Percentiles rank a stretch among this genome's conserved stretches.
phyloP scores from a whole-genome alignment of 2,888 invertebrate genomes.

The Leptopilina syphax region DNA sequence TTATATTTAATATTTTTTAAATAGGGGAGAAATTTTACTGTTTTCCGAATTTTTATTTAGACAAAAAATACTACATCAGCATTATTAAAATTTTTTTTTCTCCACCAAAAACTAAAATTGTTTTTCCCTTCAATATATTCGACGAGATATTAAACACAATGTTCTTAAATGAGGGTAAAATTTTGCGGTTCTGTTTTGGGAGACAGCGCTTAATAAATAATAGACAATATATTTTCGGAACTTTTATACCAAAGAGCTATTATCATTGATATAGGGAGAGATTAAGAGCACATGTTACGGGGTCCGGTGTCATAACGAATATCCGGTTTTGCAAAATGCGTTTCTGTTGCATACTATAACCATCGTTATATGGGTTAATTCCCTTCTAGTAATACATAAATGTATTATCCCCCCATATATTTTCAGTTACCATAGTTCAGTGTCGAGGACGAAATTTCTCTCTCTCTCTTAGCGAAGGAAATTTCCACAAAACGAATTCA shows the following conservation, averaged over 20 bases:
- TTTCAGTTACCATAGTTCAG: constrained; percentile 33
- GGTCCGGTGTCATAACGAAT: constrained; percentile 60
- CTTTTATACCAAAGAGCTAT: constrained; percentile 47
- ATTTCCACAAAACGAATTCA: constrained; percentile 44
- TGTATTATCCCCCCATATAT: constrained; percentile 56
- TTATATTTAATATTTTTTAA: too few relatives aligned
- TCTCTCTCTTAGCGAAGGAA: constrained; percentile 28
- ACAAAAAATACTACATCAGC: too few relatives aligned
- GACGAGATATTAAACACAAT: too few relatives aligned
- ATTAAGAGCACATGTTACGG: constrained; percentile 74
- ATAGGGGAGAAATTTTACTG: too few relatives aligned
- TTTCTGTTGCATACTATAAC: constrained; percentile 51
- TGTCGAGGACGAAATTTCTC: not conserved
- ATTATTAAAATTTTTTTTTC: too few relatives aligned
- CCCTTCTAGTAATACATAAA: constrained; percentile 60
- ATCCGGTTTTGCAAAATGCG: constrained; percentile 56
- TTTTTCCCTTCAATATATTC: too few relatives aligned
- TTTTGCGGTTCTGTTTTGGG: too few relatives aligned
- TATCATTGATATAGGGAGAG: constrained; percentile 74
- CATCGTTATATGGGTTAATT: constrained; percentile 62
- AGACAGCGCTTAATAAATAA: too few relatives aligned
- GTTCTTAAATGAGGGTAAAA: too few relatives aligned
- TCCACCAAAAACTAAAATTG: too few relatives aligned
- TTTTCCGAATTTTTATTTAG: too few relatives aligned
- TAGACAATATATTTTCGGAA: not conserved